phyloP scores from a whole-genome alignment of 1,140 invertebrate species.

The Anagrus nilaparvatae region DNA sequence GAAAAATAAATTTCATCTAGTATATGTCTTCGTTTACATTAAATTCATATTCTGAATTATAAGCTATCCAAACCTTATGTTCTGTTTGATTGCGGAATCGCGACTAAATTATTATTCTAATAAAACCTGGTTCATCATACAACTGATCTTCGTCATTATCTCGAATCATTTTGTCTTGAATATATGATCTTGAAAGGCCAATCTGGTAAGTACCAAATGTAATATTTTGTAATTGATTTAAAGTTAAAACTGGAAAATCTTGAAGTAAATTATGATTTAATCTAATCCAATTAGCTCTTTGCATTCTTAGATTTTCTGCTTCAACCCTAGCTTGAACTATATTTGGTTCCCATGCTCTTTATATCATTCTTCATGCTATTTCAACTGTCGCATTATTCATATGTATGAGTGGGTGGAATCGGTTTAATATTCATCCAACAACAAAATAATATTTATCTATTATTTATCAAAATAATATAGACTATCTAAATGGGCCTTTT shows the following conservation, averaged over 20 bases:
- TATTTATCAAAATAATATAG: too few relatives aligned
- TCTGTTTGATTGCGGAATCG: background rate
- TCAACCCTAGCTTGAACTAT: slow-evolving; percentile 10
- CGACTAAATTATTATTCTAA: background rate
- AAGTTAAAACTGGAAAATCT: background rate
- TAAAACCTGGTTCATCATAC: background rate
- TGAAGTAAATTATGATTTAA: slow-evolving; percentile 6
- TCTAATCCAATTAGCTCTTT: background rate
- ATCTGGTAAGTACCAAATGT: slow-evolving; percentile 12
- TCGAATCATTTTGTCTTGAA: slow-evolving; percentile 9
- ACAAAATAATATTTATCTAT: slow-evolving; percentile 5
- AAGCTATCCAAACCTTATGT: background rate
- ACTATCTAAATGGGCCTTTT: slow-evolving; percentile 3
- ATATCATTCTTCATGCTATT: slow-evolving; percentile 4
- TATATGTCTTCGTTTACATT: background rate
- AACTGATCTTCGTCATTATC: slow-evolving; percentile 3
- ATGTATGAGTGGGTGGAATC: slow-evolving; percentile 1
- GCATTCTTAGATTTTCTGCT: slow-evolving; percentile 2
- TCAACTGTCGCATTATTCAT: slow-evolving; percentile 3
- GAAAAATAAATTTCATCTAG: background rate
- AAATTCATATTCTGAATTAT: background rate
- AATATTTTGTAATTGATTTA: too few relatives aligned
- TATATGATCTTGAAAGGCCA: slow-evolving; percentile 9
- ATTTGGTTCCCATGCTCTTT: slow-evolving; percentile 2
- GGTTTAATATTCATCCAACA: slow-evolving; percentile 14